Base-by-base conservation (phyloP, 2,797 vertebrate species). In the Lophotriccus pileatus region DNA sequence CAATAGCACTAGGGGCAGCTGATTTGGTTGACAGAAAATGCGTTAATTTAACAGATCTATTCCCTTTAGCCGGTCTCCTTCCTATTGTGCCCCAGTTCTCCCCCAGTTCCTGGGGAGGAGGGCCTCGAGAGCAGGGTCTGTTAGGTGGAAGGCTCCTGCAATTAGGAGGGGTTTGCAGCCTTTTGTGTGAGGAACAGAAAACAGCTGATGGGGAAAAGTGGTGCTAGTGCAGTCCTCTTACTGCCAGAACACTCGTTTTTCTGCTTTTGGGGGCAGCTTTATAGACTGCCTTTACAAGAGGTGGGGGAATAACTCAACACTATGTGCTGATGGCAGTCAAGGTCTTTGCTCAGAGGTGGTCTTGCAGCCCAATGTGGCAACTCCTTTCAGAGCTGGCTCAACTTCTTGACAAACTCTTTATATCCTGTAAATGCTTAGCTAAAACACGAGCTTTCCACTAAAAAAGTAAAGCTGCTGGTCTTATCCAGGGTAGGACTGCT, bases 11-110 rank as follows among this genome's bases (percentile, higher is more conserved):
- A 92, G 97, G 97, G 97, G 96, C 96, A 97, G 97, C 97, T 97
- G 97, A 97, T 98, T 97, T 97, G 96, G 95, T 97, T 98, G 96
- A 97, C 97, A 97, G 98, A 98, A 97, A 97, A 96, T 96, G 93
- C 97, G 97, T 97, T 98, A 97, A 98, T 98, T 97, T 96, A 98
- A 97, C 97, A 97, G 97, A 97, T 97, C 90, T 96, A 87, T 96
- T 97, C 95, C 96, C 95, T 97, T 97, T 94, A 97, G 96, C 94
- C 66, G 78, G 87, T 86, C 96, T 97, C 78, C 91, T 92, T 91
- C 89, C 70, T 81, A 96, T 97, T 97, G 95, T 98, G 88, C 96
- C 84, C 80, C 93, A 73, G 70, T 96, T 95, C 88, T 95, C 84
- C 95, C 93, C 96, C 95, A 94, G 96, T 96, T 97, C 89, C 89